These are phyloP conservation scores for Hydropotes inermis DNA, from an alignment of 2,113 vertebrate species.

Conservation along the genomic window DNA sequence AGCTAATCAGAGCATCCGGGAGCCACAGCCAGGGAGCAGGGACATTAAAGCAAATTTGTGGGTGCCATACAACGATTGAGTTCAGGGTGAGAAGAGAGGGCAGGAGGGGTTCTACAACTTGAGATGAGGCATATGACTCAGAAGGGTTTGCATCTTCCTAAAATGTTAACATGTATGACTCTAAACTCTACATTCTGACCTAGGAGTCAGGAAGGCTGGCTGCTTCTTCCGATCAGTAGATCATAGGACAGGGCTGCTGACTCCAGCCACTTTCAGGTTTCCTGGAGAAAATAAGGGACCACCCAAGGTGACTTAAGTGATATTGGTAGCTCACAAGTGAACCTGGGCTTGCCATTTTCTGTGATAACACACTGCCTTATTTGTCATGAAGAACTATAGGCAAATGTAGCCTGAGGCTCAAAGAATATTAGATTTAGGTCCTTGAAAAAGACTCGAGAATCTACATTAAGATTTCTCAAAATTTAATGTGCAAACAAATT, in stretches of 20 bases:
- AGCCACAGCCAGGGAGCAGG: constrained; percentile 26
- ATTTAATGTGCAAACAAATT: neutral
- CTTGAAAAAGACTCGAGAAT: neutral
- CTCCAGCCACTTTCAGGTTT: neutral
- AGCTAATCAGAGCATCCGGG: constrained; percentile 55
- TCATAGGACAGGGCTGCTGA: neutral
- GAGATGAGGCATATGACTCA: neutral
- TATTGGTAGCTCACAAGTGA: neutral
- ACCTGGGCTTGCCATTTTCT: neutral
- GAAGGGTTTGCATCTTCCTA: neutral
- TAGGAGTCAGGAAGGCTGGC: neutral
- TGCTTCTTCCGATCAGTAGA: neutral
- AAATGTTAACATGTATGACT: neutral
- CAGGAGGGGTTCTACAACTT: neutral
- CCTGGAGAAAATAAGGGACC: neutral
- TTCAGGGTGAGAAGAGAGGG: constrained; percentile 36
- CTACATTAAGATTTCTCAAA: neutral
- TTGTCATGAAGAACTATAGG: neutral
- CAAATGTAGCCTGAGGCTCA: neutral
- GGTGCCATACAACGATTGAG: neutral
- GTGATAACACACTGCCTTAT: neutral
- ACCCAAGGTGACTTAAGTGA: neutral
- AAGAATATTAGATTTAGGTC: neutral
- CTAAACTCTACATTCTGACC: neutral
- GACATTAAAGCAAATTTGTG: constrained; percentile 53